Conservation (phyloP, 2,797 vertebrate species). For the Argya squamiceps region DNA sequence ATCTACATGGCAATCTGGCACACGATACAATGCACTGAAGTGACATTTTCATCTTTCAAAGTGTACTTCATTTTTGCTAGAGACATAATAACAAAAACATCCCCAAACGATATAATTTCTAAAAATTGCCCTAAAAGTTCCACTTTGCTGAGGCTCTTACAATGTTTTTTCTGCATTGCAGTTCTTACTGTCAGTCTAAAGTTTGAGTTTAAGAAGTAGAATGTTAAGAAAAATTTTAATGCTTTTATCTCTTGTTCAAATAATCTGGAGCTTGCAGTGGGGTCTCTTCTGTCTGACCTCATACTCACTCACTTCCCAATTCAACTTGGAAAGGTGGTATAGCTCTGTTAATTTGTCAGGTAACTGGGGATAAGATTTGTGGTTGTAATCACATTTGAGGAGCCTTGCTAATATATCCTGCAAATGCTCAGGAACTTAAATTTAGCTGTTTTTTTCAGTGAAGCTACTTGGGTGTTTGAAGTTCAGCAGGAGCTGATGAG, state of each 20-base stretch:
- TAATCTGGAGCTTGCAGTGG: not conserved
- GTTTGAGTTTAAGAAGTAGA: not conserved
- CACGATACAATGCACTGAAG: not conserved
- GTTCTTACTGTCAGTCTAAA: not conserved
- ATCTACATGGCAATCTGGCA: not conserved
- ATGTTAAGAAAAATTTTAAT: not conserved
- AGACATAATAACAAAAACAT: not conserved
- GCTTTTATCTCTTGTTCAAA: fast-evolving
- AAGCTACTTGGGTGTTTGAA: not conserved
- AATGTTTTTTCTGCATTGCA: not conserved
- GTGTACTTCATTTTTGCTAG: not conserved
- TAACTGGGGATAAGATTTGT: not conserved
- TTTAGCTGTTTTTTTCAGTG: not conserved
- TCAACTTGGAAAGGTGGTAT: not conserved
- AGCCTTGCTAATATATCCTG: not conserved
- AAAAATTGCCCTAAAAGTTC: not conserved
- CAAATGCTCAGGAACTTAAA: not conserved
- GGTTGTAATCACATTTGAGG: not conserved
- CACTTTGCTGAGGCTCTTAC: not conserved
- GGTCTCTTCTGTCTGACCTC: not conserved
- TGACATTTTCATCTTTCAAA: constrained; percentile 4
- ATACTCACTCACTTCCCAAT: not conserved
- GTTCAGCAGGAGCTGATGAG: not conserved
- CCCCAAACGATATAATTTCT: not conserved
- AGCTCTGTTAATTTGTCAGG: not conserved